Evolutionary conservation across 2,113 vertebrate genomes (phyloP).

Genomic region (Triplophysa tibetana): DNA sequence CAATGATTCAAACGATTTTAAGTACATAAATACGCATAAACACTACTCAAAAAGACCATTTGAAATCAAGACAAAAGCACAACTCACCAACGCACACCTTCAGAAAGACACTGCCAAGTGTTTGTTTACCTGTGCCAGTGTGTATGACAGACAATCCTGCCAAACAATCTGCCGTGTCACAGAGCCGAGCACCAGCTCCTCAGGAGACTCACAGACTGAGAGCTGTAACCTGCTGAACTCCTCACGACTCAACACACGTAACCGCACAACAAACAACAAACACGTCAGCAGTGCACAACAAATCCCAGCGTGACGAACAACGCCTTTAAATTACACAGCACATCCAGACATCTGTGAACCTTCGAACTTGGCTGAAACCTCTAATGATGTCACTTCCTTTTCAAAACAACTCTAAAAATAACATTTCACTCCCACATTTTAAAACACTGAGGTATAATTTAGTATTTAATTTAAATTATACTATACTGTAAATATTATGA

Average conservation of each 20-base stretch:
- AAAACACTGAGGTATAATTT: no score
- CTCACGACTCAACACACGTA: slow-evolving; percentile 21
- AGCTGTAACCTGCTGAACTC: slow-evolving; percentile 30
- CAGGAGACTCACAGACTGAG: neutral
- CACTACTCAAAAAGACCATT: neutral
- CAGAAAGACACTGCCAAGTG: neutral
- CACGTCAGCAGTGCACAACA: neutral
- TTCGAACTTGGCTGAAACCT: no score
- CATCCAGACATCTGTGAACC: no score
- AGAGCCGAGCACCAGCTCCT: slow-evolving; percentile 35
- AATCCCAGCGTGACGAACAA: neutral
- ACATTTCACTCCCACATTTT: no score
- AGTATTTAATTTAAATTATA: no score
- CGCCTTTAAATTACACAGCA: no score
- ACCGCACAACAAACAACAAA: neutral
- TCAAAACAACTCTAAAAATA: no score
- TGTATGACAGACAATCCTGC: slow-evolving; percentile 38
- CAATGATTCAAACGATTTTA: no score
- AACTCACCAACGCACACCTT: neutral
- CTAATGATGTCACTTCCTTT: no score
- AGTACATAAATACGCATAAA: no score
- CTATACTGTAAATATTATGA: no score
- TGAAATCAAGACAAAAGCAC: neutral
- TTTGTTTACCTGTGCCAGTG: slow-evolving; percentile 34
- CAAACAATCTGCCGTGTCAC: slow-evolving; percentile 53